These are phyloP conservation scores for Chelidonichthys spinosus DNA, from an alignment of 2,797 vertebrate genomes.

Conservation along the genomic window DNA sequence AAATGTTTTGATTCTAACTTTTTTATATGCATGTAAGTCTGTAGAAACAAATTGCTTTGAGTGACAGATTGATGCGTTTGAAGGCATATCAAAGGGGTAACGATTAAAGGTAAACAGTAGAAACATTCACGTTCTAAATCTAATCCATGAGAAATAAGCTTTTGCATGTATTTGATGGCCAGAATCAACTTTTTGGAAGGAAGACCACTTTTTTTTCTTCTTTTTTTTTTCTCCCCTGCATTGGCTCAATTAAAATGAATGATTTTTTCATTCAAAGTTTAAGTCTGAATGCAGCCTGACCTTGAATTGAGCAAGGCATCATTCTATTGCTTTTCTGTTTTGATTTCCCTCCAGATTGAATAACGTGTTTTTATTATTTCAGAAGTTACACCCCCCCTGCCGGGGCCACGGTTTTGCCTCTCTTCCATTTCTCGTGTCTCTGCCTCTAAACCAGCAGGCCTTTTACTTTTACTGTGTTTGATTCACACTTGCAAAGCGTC, in stretches of 20 bases:
- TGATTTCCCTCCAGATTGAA: background rate
- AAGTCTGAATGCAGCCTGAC: background rate
- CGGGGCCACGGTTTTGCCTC: background rate
- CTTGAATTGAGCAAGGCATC: background rate
- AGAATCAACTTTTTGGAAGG: background rate
- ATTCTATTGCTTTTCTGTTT: background rate
- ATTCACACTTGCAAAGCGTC: conserved; percentile 21
- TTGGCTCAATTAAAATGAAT: background rate
- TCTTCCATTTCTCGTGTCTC: background rate
- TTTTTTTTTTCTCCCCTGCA: too few species aligned
- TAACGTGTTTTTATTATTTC: background rate
- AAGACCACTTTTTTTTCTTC: too few species aligned
- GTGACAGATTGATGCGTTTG: conserved; percentile 4
- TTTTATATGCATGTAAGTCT: background rate
- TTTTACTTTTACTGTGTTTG: background rate
- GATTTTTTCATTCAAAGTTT: background rate
- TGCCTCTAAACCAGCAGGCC: conserved; percentile 12
- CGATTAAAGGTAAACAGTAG: background rate
- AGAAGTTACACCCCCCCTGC: background rate
- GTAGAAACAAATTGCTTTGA: background rate
- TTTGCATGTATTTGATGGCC: background rate
- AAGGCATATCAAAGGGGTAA: background rate
- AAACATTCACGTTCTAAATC: background rate
- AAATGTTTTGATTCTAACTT: background rate
- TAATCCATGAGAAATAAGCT: background rate